These are phyloP conservation scores for Crenuchus spilurus DNA, from an alignment of 2,797 vertebrate genomes.

Conservation along the genomic window DNA sequence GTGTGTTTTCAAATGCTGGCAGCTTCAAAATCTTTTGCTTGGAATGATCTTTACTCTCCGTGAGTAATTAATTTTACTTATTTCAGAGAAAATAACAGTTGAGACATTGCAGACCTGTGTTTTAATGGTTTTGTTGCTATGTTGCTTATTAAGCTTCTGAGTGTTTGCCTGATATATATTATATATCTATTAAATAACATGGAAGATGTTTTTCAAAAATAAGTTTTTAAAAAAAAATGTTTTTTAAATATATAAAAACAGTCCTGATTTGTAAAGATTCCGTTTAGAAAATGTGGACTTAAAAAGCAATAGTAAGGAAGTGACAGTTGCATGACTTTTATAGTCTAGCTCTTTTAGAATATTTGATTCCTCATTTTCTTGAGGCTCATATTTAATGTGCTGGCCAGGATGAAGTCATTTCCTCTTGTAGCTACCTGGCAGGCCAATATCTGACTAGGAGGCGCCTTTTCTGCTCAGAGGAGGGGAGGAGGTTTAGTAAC, in stretches of 20 bases:
- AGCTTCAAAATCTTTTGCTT: not conserved
- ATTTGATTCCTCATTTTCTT: slow-evolving; percentile 42
- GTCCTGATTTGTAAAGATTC: slow-evolving; percentile 3
- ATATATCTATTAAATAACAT: not conserved
- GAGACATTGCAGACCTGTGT: slow-evolving; percentile 27
- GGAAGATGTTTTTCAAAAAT: slow-evolving; percentile 19
- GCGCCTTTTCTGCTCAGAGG: slow-evolving; percentile 17
- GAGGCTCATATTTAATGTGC: slow-evolving; percentile 35
- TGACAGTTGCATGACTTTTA: not conserved
- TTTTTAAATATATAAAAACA: not conserved
- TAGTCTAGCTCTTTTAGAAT: slow-evolving; percentile 47
- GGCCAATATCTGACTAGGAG: slow-evolving; percentile 32
- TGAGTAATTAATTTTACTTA: slow-evolving; percentile 18
- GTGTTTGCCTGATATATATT: slow-evolving; percentile 1
- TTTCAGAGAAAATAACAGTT: not conserved
- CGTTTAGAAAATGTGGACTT: slow-evolving; percentile 2
- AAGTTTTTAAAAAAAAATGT: not conserved
- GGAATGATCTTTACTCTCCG: not conserved
- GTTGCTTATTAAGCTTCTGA: slow-evolving; percentile 4
- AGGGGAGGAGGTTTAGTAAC: slow-evolving; percentile 20
- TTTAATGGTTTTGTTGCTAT: slow-evolving; percentile 30
- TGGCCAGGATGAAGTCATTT: slow-evolving; percentile 57
- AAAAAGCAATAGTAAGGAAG: not conserved
- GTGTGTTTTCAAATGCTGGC: not conserved
- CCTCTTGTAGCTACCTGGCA: slow-evolving; percentile 50